These are phyloP conservation scores for Casuarius casuarius DNA, from an alignment of 2,113 vertebrate genomes.

Conservation along the genomic window DNA sequence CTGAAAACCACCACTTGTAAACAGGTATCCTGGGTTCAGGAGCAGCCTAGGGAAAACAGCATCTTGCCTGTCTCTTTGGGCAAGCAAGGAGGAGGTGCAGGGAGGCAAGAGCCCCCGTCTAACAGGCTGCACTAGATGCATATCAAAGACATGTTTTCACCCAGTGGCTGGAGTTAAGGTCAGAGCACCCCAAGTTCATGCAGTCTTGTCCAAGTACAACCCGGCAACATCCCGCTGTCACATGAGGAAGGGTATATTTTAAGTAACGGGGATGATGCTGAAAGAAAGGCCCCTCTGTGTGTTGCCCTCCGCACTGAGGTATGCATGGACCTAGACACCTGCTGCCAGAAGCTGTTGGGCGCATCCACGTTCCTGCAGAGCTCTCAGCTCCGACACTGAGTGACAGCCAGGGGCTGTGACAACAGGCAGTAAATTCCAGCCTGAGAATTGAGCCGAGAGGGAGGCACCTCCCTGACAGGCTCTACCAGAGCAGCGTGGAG, in stretches of 20 bases:
- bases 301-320: fast-evolving
- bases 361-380: not conserved
- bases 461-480: not conserved
- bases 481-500: not conserved
- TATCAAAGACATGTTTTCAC: fast-evolving
- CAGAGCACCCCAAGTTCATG: fast-evolving
- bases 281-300: not conserved
- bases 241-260: not conserved
- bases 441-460: not conserved
- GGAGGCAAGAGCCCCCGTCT: not conserved
- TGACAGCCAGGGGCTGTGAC: not conserved
- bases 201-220: not conserved
- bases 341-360: not conserved
- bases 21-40: not conserved
- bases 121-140: not conserved
- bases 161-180: not conserved
- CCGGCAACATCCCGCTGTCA: fast-evolving
- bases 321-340: not conserved
- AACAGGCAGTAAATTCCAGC: not conserved
- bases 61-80: fast-evolving
- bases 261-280: fast-evolving
- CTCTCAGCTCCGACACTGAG: not conserved
- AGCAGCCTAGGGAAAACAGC: not conserved
- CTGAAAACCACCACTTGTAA: not conserved
- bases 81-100: fast-evolving